Percentiles rank a stretch among this genome's conserved stretches.
These are phyloP conservation scores for Bergia puertoricense DNA, from an alignment of 92 coral and sea anemone genomes.

Conservation along the genomic window DNA sequence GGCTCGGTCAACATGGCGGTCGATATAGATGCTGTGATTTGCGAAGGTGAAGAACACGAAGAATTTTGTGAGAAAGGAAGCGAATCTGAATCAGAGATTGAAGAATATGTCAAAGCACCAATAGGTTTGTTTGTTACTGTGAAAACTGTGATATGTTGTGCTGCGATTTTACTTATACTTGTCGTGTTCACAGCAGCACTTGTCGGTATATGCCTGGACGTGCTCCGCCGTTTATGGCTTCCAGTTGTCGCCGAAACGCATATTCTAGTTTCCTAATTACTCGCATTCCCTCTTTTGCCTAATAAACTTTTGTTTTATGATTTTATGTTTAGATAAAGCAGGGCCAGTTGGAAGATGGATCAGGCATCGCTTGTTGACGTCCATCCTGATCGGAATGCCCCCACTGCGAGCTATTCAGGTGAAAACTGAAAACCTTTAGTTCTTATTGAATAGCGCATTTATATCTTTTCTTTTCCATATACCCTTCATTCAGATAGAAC, in stretches of 20 bases:
- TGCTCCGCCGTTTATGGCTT: conserved; percentile 16
- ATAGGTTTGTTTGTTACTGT: conserved; percentile 68
- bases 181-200: neutral
- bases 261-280: neutral
- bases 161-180: neutral
- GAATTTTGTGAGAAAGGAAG: conserved; percentile 80
- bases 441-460: neutral
- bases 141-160: neutral
- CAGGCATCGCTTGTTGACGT: conserved; percentile 90
- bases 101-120: conserved; percentile 89
- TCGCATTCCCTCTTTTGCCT: neutral
- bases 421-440: neutral
- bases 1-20: conserved; percentile 82
- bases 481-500: neutral
- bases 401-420: conserved; percentile 98
- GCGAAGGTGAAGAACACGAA: conserved; percentile 78
- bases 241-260: neutral
- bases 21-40: conserved; percentile 54
- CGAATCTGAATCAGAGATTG: conserved; percentile 73
- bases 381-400: conserved; percentile 96
- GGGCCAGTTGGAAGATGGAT: conserved; percentile 97
- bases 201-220: neutral
- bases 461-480: neutral
- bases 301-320: neutral
- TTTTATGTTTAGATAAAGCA: conserved; percentile 78